A percentile compares a stretch with the other conserved stretches of the same genome.
Conservation (phyloP, 2,113 vertebrate genomes). For the Stomatorhinus ivindoensis region DNA sequence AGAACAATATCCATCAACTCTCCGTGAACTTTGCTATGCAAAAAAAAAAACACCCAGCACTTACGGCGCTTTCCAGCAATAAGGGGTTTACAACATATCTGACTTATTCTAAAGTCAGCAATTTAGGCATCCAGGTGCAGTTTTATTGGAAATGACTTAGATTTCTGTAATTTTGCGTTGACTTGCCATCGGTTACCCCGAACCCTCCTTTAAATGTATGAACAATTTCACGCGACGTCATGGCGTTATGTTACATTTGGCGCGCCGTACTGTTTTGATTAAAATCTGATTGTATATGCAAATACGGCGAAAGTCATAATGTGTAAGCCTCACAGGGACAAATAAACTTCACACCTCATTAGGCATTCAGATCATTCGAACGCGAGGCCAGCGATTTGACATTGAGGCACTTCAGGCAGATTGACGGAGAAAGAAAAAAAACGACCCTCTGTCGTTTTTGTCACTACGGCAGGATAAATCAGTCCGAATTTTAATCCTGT, state of each 20-base stretch:
- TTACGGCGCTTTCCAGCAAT: not conserved
- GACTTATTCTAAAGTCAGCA: not conserved
- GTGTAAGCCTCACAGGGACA: conserved; percentile 6
- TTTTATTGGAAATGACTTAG: not conserved
- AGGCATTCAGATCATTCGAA: conserved; percentile 14
- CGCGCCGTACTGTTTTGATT: not conserved
- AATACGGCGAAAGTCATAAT: not conserved
- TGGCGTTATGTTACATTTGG: not conserved
- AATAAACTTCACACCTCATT: conserved; percentile 20
- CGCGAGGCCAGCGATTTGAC: conserved; percentile 5
- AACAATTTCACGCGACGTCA: not conserved
- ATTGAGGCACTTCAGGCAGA: conserved; percentile 9
- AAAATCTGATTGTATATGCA: conserved; percentile 19
- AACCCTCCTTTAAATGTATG: not conserved
- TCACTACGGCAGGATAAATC: conserved; percentile 24
- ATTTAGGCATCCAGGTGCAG: not conserved
- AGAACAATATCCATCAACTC: not conserved
- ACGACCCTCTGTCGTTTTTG: not conserved
- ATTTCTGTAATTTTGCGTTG: not conserved
- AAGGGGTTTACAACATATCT: not conserved
- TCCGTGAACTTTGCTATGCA: not conserved
- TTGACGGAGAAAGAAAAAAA: not conserved
- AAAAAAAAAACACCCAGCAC: not conserved
- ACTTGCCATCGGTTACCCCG: not conserved
- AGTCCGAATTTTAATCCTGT: conserved; percentile 21